phyloP scores from a whole-genome alignment of 2,113 vertebrate species.

The Nannospalax galili region DNA sequence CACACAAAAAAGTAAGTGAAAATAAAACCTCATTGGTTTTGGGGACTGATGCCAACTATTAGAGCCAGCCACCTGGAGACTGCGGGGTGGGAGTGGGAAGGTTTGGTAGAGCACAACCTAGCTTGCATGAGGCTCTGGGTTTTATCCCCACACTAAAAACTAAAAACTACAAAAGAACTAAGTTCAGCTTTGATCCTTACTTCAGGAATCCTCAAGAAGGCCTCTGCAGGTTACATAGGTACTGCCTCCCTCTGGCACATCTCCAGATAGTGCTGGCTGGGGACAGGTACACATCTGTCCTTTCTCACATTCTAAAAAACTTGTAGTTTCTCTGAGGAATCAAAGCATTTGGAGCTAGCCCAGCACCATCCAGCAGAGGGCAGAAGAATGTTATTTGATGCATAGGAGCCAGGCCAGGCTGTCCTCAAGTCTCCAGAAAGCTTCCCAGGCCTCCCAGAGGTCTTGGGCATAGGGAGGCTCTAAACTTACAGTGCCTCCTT shows the following conservation, averaged over 20 bases:
- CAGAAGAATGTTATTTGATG: neutral
- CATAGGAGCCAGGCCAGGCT: rapidly evolving
- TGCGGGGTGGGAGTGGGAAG: no score
- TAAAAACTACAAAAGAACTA: no score
- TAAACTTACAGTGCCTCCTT: neutral
- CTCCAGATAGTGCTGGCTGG: neutral
- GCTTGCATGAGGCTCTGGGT: neutral
- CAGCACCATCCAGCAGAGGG: conserved; percentile 61
- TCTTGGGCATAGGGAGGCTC: neutral
- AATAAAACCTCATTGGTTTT: neutral
- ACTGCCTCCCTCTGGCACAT: neutral
- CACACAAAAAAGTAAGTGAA: neutral
- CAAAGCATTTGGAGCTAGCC: rapidly evolving
- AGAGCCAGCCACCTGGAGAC: no score
- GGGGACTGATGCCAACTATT: neutral
- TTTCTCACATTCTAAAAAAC: neutral
- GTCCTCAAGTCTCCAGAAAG: neutral
- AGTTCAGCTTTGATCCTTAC: no score
- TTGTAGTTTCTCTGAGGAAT: neutral
- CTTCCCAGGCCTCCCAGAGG: neutral
- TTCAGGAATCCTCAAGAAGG: neutral
- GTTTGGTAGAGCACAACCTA: neutral
- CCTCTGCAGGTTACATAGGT: neutral
- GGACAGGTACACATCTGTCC: neutral
- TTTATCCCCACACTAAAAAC: neutral